Conservation (phyloP, 2,113 vertebrate genomes). For the Cichladusa arquata region DNA sequence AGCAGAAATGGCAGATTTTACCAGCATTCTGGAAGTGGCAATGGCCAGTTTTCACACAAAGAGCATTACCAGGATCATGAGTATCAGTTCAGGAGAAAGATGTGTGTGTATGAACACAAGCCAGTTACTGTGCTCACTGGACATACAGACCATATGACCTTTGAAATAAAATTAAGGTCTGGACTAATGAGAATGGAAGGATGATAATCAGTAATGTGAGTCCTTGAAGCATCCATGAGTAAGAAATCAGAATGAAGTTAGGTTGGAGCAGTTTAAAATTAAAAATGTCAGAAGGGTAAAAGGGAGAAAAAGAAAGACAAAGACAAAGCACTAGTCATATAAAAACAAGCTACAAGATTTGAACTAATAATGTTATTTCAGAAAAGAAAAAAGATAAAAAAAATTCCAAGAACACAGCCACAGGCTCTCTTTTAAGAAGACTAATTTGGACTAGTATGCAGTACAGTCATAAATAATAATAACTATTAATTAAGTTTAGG, state of each 20-base stretch:
- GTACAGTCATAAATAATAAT: conserved; percentile 65
- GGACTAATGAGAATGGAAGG: conserved; percentile 27
- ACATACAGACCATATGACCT: conserved; percentile 7
- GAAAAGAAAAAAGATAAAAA: background rate
- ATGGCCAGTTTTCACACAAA: background rate
- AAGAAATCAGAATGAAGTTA: conserved; percentile 22
- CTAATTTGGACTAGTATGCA: conserved; percentile 30
- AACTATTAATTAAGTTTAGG: conserved; percentile 66
- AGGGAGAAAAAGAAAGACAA: background rate
- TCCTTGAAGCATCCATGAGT: conserved; percentile 21
- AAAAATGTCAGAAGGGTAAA: conserved; percentile 1
- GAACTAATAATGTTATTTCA: conserved; percentile 24
- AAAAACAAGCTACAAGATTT: conserved; percentile 11
- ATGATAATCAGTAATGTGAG: background rate
- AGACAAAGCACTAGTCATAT: background rate
- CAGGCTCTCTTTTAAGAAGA: conserved; percentile 35
- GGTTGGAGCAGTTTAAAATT: conserved; percentile 13
- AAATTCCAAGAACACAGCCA: background rate
- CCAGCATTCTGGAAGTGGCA: background rate
- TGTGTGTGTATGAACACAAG: background rate
- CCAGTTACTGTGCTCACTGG: background rate
- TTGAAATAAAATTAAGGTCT: conserved; percentile 52
- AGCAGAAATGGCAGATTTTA: background rate
- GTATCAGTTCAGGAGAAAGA: background rate
- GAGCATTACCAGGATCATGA: background rate